These are phyloP conservation scores for Conchocele bisecta DNA, from an alignment of 2,888 invertebrate species.

Conservation along the genomic window DNA sequence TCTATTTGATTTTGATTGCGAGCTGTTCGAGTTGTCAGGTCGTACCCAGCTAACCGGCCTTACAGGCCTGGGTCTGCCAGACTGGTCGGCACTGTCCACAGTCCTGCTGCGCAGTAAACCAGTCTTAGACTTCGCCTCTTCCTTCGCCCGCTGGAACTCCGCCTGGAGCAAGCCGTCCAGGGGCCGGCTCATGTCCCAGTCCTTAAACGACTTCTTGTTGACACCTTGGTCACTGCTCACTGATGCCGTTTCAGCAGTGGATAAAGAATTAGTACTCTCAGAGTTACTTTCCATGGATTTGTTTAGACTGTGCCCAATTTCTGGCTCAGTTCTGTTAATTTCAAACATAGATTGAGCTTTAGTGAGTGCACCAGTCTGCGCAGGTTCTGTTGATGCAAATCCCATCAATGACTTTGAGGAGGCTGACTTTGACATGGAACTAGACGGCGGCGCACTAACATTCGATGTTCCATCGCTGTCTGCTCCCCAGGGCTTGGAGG, in stretches of 20 bases:
- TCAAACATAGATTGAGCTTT: slow-evolving; percentile 57
- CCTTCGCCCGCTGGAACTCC: slow-evolving; percentile 61
- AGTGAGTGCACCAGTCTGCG: slow-evolving; percentile 12
- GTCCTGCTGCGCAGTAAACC: too few relatives aligned
- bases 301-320: background rate
- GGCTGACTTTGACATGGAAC: slow-evolving; percentile 48
- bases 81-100: too few relatives aligned
- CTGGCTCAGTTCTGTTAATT: slow-evolving; percentile 29
- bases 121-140: too few relatives aligned
- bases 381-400: background rate
- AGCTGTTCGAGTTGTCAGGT: too few relatives aligned
- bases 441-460: too few relatives aligned
- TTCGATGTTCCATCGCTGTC: too few relatives aligned
- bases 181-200: slow-evolving; percentile 51
- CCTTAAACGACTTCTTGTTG: slow-evolving; percentile 51
- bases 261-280: slow-evolving; percentile 34
- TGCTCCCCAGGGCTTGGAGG: background rate
- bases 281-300: slow-evolving; percentile 7
- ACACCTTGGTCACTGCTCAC: slow-evolving; percentile 15
- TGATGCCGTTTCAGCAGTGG: background rate
- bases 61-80: too few relatives aligned
- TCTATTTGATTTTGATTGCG: too few relatives aligned
- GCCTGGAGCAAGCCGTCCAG: slow-evolving; percentile 60
- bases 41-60: too few relatives aligned
- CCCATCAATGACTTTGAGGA: slow-evolving; percentile 31